phyloP scores from a whole-genome alignment of 1,140 invertebrate genomes.

The Neotoxoptera formosana region DNA sequence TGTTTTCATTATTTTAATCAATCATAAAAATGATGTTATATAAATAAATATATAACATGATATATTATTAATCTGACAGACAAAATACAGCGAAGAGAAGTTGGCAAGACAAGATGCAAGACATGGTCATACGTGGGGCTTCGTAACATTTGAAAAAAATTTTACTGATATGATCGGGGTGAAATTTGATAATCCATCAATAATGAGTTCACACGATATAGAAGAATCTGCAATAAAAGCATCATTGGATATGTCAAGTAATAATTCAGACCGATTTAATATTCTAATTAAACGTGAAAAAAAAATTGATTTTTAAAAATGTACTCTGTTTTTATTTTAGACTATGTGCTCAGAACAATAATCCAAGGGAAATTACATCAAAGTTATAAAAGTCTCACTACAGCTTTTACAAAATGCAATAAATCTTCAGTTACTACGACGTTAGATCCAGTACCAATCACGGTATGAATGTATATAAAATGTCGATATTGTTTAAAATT shows the following conservation, averaged over 20 bases:
- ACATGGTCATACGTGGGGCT: neutral
- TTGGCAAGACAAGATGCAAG: neutral
- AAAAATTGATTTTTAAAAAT: neutral
- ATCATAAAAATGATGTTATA: neutral
- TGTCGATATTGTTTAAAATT: neutral
- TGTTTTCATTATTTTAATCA: neutral
- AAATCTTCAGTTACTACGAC: neutral
- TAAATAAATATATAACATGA: too few relatives aligned
- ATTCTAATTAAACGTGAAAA: neutral
- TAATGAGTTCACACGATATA: neutral
- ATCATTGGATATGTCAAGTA: slow-evolving; percentile 48
- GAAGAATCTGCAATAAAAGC: neutral
- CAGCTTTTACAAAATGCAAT: neutral
- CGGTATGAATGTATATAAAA: neutral
- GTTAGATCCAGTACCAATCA: neutral
- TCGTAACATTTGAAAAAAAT: slow-evolving; percentile 13
- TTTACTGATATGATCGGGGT: neutral
- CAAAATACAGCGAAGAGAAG: neutral
- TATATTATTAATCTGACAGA: neutral
- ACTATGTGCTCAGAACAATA: slow-evolving; percentile 1
- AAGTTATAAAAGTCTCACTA: neutral
- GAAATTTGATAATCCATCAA: neutral
- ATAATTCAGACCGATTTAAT: neutral
- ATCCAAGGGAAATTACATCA: neutral
- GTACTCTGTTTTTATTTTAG: slow-evolving; percentile 29